Evolutionary conservation across 2,888 invertebrate genomes (phyloP), one percentile per base, ranked within the genome.

Genomic region (Nudaria mundana): DNA sequence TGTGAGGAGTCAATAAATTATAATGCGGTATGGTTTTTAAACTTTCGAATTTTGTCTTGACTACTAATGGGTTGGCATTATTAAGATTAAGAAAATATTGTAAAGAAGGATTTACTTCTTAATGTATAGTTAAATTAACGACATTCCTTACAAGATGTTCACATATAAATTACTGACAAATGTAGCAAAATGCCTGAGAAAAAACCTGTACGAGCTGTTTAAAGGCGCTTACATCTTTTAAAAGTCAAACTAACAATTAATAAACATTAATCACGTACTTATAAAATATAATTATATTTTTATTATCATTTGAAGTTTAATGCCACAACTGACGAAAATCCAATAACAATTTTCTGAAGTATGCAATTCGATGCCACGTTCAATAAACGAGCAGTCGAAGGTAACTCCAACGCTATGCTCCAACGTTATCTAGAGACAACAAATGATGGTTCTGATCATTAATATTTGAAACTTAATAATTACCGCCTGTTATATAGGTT

Each of bases 381-480:
- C 49, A 48, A 52, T 52, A 52, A 59, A 62, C 45, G 44, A 47
- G 35, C 28, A 11, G 41, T 23, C 16, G 45, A 38, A 43, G 47
- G 45, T 30, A 41, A 30, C 42, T 38, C 34, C 20, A 8, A 41
- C 55, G n/a, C n/a, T n/a, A n/a, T n/a, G n/a, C n/a, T n/a, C n/a
- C n/a, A n/a, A n/a, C 40, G 59, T 71, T 66, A 70, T 64, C 63
- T 51, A 62, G 48, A 61, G 49, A 68, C 58, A 76, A 76, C 77
- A 74, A 77, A 76, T 71, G 70, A 72, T 70, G 64, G 71, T 66
- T 62, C 64, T 52, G 70, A 71, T 80, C 78, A 79, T 84, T 81
- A 83, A 76, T 81, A 77, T 66, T 67, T 73, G 73, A 79, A 75
- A 78, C 74, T 79, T 81, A 71, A 78, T 83, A 79, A 81, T 78